Conservation (phyloP, 2,113 vertebrate genomes). For the Cisticola juncidis region DNA sequence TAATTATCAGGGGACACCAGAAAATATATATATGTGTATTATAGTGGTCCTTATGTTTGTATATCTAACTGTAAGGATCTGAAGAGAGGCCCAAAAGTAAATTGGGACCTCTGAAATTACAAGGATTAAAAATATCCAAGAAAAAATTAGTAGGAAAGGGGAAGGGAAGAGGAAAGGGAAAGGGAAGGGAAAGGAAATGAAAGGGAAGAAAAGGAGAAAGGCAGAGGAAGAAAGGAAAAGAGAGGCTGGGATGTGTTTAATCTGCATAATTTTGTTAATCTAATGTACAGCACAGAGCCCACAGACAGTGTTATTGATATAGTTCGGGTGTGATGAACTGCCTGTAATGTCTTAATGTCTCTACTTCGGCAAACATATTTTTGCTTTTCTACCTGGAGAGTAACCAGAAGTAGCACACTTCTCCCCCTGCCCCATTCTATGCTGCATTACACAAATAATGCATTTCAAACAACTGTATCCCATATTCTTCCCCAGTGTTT, state of each 20-base stretch:
- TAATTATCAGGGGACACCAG: neutral
- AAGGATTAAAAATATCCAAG: neutral
- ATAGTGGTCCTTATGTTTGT: neutral
- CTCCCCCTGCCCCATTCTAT: fast-evolving
- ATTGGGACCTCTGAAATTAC: neutral
- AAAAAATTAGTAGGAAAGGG: neutral
- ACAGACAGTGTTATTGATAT: neutral
- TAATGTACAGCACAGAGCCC: neutral
- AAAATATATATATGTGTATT: neutral
- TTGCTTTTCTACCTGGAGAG: neutral
- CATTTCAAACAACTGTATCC: neutral
- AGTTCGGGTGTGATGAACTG: neutral
- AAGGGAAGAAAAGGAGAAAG: neutral
- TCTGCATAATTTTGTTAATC: neutral
- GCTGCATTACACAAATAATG: neutral
- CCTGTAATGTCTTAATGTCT: neutral
- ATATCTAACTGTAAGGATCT: neutral
- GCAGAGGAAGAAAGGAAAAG: neutral
- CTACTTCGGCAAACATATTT: neutral
- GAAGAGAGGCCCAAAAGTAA: neutral
- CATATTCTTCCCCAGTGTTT: neutral
- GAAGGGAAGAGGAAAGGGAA: neutral
- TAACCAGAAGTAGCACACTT: neutral
- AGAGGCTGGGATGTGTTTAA: neutral
- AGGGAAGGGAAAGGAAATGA: neutral